Base-by-base conservation (phyloP, 2,113 vertebrate genomes). In the Solenodon paradoxus region DNA sequence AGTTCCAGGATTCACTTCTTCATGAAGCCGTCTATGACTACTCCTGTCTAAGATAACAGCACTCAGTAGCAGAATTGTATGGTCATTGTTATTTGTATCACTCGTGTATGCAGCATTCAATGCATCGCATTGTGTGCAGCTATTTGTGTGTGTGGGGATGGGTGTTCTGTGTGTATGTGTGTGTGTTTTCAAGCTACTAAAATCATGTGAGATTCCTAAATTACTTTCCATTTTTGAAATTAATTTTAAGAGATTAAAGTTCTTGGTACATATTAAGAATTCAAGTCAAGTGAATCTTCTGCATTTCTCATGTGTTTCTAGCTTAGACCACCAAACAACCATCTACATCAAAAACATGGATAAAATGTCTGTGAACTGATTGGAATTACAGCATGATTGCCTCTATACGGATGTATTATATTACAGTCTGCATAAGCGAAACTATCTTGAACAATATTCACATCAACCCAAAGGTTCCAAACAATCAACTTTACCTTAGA, bases 361-460 rank as follows among this genome's bases (percentile, higher is more conserved):
- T 49, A 57, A 72, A 74, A 68, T 68, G 5, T n/a, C 17, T 32
- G 4, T 38, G 13, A 51, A 16, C 24, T 49, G 28, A 57, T 9
- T 80, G 68, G 74, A 90, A 78, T 42, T 3, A 79, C 11, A 51
- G 42, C 7, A 32, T 13, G 28, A 61, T 24, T 59, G 38, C 3
- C 64, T 64, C 22, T 30, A 17, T 38, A 17, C 28, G 69, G 24
- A 42, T 2, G 30, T 86, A 88, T 90, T 66, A 51, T 32, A 82
- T 84, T 87, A 64, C 7, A 71, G 19, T 93, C 30, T 66, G 26
- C 35, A 28, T 47, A 92, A 87, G 68, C 87, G 28, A 96, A 90
- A 88, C 81, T 40, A 63, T 72, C 61, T 17, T 71, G 80, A 5
- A n/a, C 19, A 66, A 64, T 42, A 86, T 84, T 87, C 59, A n/a